Base-by-base conservation (phyloP, 2,113 vertebrate species). In the Lethenteron reissneri region DNA sequence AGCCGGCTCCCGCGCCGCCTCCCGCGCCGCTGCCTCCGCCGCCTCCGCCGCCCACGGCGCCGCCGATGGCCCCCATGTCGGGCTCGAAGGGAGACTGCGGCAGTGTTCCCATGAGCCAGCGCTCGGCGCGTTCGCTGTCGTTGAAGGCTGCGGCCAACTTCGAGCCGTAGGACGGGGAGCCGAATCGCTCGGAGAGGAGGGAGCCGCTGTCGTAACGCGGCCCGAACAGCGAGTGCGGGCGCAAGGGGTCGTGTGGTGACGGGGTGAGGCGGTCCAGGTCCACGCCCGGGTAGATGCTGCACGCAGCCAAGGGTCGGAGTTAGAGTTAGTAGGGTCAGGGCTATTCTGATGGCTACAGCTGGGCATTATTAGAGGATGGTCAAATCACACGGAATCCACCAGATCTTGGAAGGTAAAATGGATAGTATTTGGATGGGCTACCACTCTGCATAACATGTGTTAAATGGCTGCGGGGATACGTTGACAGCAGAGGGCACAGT, bases 271-370 rank as follows among this genome's bases (percentile, higher is more conserved):
- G 64, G n/a, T 68, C 64, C 25, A 68, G 8, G 64, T 68, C 64
- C 64, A 68, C 25, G n/a, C 64, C 64, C 10, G 64, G 64, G 64
- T 68, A 68, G n/a, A 68, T 68, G n/a, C 64, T 68, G 64, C 64
- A 68, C 64, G 25, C n/a, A 7, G 41, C 41, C 41, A 41, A 41
- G 41, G 41, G 41, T 41, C 5, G 41, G 41, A 41, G 41, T 41
- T 41, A 6, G 41, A 41, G 41, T 41, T 41, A 41, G 41, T 41
- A 41, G 41, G 41, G 41, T 41, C 41, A 41, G 41, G 41, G 41
- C 41, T 41, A 41, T 41, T 41, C 5, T 41, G 41, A 41, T 41
- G 41, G 41, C 41, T 1, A 41, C 41, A 41, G 41, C 41, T 41
- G 41, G 41, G 41, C 41, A 41, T 25, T 25, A 25, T 25, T 25